These are phyloP conservation scores for Cyprinodon tularosa DNA, from an alignment of 2,113 vertebrate genomes.

Conservation along the genomic window DNA sequence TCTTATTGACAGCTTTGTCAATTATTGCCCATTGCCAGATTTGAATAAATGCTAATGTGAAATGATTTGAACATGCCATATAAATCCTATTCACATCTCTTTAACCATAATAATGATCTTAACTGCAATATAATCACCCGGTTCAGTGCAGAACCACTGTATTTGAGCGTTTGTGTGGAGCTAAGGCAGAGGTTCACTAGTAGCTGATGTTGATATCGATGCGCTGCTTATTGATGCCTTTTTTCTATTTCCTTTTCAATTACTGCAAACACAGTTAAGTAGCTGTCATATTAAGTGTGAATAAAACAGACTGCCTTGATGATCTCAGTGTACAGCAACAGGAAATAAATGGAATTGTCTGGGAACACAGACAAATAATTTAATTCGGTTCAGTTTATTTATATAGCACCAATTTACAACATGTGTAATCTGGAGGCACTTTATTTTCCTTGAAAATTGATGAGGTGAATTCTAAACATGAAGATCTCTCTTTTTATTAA, in stretches of 20 bases:
- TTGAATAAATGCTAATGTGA: conserved; percentile 51
- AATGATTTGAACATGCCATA: conserved; percentile 31
- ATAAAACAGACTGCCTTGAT: conserved; percentile 35
- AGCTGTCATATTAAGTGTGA: conserved; percentile 36
- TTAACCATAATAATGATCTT: conserved; percentile 31
- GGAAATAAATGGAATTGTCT: conserved; percentile 25
- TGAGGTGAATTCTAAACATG: background rate
- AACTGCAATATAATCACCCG: conserved; percentile 8
- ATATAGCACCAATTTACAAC: no score
- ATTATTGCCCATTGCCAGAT: conserved; percentile 44
- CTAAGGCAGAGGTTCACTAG: conserved; percentile 18
- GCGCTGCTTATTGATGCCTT: conserved; percentile 17
- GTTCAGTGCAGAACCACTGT: conserved; percentile 13
- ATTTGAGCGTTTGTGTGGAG: conserved; percentile 17
- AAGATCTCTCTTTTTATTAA: no score
- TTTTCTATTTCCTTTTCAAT: conserved; percentile 52
- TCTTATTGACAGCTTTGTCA: conserved; percentile 31
- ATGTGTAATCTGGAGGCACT: no score
- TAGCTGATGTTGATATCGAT: conserved; percentile 37
- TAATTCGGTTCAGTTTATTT: no score
- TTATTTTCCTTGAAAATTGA: conserved; percentile 12
- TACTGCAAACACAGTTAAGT: conserved; percentile 31
- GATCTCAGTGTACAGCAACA: background rate
- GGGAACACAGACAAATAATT: background rate
- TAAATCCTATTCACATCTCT: conserved; percentile 35